Conservation (phyloP, 2,888 invertebrate species). For the Nudaria mundana region DNA sequence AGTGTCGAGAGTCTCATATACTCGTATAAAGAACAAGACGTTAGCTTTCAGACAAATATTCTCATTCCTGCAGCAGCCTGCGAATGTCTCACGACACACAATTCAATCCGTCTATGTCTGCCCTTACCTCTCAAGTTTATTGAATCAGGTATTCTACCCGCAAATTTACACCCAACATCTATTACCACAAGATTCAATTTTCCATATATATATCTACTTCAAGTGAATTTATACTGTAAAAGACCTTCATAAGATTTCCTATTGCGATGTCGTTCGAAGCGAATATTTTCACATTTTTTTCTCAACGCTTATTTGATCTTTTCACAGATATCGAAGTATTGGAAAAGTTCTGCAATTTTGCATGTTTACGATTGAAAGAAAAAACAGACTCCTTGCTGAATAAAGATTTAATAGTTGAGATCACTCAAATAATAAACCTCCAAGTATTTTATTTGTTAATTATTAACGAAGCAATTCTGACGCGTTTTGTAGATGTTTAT, state of each 20-base stretch:
- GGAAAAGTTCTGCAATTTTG: slow-evolving; percentile 28
- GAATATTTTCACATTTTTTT: slow-evolving; percentile 24
- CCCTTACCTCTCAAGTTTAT: slow-evolving; percentile 38
- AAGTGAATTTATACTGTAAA: slow-evolving; percentile 28
- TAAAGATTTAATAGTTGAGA: slow-evolving; percentile 9
- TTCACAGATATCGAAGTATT: slow-evolving; percentile 34
- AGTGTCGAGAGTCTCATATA: too few relatives aligned
- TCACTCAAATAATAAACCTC: background rate
- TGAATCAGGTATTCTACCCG: slow-evolving; percentile 36
- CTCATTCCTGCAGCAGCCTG: slow-evolving; percentile 22
- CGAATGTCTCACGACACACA: slow-evolving; percentile 39
- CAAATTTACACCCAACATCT: slow-evolving; percentile 34
- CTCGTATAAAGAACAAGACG: slow-evolving; percentile 16
- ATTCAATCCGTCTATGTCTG: slow-evolving; percentile 43
- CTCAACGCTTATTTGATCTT: slow-evolving; percentile 37
- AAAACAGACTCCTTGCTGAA: slow-evolving; percentile 25
- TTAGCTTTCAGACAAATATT: slow-evolving; percentile 27
- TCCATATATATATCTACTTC: slow-evolving; percentile 9
- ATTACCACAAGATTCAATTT: slow-evolving; percentile 40
- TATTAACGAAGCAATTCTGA: too few relatives aligned
- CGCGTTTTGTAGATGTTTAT: too few relatives aligned
- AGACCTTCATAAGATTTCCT: slow-evolving; percentile 26
- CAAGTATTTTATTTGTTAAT: too few relatives aligned
- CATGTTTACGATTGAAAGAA: slow-evolving; percentile 28
- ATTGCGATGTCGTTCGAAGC: slow-evolving; percentile 21